A percentile compares a stretch with the other conserved stretches of the same genome.
These are phyloP conservation scores for Stylophora pistillata DNA, from an alignment of 64 coral and sea anemone species.

Conservation along the genomic window DNA sequence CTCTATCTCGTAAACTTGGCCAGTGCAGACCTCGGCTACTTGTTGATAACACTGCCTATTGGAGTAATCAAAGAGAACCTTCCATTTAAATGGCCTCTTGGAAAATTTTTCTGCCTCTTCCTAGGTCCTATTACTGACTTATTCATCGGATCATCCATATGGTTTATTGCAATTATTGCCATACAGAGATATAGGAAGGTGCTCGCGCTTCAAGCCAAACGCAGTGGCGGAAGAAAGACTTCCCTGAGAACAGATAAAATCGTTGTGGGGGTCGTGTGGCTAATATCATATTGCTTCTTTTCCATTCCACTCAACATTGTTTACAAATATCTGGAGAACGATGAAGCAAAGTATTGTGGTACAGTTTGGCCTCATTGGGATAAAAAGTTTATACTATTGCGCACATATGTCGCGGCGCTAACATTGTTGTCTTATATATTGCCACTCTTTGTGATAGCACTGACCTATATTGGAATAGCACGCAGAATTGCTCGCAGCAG, in stretches of 20 bases:
- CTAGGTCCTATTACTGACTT: constrained; percentile 26
- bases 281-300: constrained; percentile 42
- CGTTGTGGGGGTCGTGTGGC: constrained; percentile 21
- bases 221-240: background rate
- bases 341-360: background rate
- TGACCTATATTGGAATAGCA: constrained; percentile 28
- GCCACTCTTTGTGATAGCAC: constrained; percentile 21
- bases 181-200: constrained; percentile 52
- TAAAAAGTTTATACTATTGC: background rate
- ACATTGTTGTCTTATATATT: constrained; percentile 30
- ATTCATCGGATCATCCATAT: constrained; percentile 51
- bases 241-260: background rate
- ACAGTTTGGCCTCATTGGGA: background rate
- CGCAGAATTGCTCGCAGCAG: constrained; percentile 15
- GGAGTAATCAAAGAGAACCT: constrained; percentile 22
- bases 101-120: constrained; percentile 36
- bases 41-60: constrained; percentile 54
- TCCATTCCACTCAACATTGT: constrained; percentile 16
- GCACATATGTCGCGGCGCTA: background rate
- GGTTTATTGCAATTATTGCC: constrained; percentile 62
- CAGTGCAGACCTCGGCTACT: constrained; percentile 44
- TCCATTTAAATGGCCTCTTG: constrained; percentile 33
- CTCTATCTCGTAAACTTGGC: constrained; percentile 56
- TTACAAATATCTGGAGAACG: background rate
- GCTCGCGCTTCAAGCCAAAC: background rate